Evolutionary conservation across 2,888 invertebrate species (phyloP).

Genomic region (Athalia rosae): DNA sequence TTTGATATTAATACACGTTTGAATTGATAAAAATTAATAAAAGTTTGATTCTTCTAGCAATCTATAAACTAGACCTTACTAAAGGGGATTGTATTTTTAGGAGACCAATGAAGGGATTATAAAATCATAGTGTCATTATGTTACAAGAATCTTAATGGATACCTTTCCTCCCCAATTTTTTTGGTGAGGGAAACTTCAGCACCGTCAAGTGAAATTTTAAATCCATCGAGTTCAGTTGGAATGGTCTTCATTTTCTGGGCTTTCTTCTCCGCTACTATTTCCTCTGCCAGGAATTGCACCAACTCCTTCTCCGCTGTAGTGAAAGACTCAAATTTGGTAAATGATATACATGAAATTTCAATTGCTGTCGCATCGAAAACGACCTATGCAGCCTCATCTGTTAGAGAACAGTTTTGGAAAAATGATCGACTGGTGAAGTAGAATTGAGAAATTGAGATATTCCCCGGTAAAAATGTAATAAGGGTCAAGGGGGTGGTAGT

Average conservation of each 20-base stretch:
- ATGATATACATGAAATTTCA: too few species aligned
- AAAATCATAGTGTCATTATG: too few species aligned
- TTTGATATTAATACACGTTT: too few species aligned
- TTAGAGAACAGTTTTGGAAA: too few species aligned
- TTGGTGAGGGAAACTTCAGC: conserved; percentile 91
- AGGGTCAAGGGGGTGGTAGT: not conserved
- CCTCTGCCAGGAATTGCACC: conserved; percentile 93
- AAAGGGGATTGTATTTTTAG: too few species aligned
- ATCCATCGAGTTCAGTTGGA: conserved; percentile 87
- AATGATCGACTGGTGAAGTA: not conserved
- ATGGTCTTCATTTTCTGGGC: conserved; percentile 85
- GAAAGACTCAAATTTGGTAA: too few species aligned
- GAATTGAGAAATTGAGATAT: conserved; percentile 41
- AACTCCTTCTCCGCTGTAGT: conserved; percentile 88
- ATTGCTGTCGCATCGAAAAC: too few species aligned
- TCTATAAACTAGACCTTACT: too few species aligned
- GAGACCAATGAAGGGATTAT: too few species aligned
- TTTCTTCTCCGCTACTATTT: conserved; percentile 93
- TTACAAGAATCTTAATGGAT: conserved; percentile 17
- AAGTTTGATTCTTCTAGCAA: too few species aligned
- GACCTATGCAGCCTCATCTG: too few species aligned
- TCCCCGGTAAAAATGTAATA: not conserved
- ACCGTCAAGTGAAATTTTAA: conserved; percentile 85
- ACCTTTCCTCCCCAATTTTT: conserved; percentile 82
- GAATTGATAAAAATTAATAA: too few species aligned